Evolutionary conservation across 2,797 vertebrate species (phyloP).

Genomic region (Ispidina lecontei): DNA sequence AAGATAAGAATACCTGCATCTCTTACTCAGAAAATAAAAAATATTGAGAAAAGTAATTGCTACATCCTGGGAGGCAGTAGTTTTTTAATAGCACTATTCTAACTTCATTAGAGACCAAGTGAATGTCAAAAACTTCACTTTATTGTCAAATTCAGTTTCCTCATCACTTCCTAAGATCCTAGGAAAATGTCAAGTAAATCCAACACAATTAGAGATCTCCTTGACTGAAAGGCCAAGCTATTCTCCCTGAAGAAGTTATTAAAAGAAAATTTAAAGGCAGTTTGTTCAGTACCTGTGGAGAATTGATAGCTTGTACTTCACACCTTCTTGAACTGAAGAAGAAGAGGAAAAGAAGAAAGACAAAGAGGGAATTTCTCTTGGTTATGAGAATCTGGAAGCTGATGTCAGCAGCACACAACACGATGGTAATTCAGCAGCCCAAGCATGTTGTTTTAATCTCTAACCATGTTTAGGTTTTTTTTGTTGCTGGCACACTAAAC

Average conservation of each 20-base stretch:
- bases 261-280: conserved; percentile 63
- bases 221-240: conserved; percentile 61
- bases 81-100: conserved; percentile 21
- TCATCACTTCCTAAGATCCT: conserved; percentile 50
- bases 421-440: background rate
- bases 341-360: background rate
- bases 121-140: conserved; percentile 65
- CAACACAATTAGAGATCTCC: conserved; percentile 64
- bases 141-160: conserved; percentile 68
- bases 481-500: background rate
- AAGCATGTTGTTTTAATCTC: background rate
- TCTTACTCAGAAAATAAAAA: conserved; percentile 11
- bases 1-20: background rate
- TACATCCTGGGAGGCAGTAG: conserved; percentile 1
- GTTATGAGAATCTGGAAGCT: background rate
- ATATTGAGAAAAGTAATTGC: conserved; percentile 25
- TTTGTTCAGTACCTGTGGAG: conserved; percentile 65
- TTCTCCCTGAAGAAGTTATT: conserved; percentile 74
- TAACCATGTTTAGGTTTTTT: background rate
- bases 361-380: background rate
- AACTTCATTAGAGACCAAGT: conserved; percentile 45
- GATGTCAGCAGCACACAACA: background rate
- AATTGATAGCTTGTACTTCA: conserved; percentile 64
- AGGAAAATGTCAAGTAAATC: conserved; percentile 73
- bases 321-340: background rate